Evolutionary conservation across 2,888 invertebrate species (phyloP), one percentile per base, ranked within the genome.

Genomic region (Hirtodrosophila trivittata): DNA sequence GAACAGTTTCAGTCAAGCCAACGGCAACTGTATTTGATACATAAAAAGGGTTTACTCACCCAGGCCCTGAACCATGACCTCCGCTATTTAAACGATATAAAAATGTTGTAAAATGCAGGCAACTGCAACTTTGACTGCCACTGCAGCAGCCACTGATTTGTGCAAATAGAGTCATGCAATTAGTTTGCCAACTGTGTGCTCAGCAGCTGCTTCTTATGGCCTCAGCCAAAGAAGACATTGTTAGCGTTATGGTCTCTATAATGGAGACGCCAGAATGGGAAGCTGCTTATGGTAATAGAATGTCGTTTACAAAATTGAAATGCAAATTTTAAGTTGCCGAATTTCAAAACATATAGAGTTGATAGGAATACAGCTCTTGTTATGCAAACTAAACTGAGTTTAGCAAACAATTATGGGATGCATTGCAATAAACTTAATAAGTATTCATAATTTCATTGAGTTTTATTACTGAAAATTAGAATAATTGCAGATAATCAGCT

Each of bases 81-180:
- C 43, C 47, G 55, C 60, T 30, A n/a, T 55, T 66, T 63, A 66
- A 71, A 42, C 63, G 77, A 16, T 57, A 55, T 77, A 65, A 68
- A 78, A 80, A 69, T 73, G 77, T 37, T 63, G 64, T 73, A 65
- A 84, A 81, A 66, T 63, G 62, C 82, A 64, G 52, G 57, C 56
- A 12, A 37, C 42, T 42, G 33, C 56, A 25, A 25, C 12, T n/a
- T 16, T 37, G 14, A 21, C 28, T 28, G 25, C 30, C 12, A 13
- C 37, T 58, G 50, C 47, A 58, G 35, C 59, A 33, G 51, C 21
- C 54, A 50, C 25, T 46, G 73, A 66, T 80, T 83, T 80, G 62
- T 65, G 77, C 62, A 67, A 80, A 78, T 84, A 69, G 64, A 77
- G 82, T 56, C 83, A 65, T 81, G 62, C 74, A 86, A 80, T 77